phyloP scores from a whole-genome alignment of 2,888 invertebrate species.

The Hofmannophila pseudospretella region DNA sequence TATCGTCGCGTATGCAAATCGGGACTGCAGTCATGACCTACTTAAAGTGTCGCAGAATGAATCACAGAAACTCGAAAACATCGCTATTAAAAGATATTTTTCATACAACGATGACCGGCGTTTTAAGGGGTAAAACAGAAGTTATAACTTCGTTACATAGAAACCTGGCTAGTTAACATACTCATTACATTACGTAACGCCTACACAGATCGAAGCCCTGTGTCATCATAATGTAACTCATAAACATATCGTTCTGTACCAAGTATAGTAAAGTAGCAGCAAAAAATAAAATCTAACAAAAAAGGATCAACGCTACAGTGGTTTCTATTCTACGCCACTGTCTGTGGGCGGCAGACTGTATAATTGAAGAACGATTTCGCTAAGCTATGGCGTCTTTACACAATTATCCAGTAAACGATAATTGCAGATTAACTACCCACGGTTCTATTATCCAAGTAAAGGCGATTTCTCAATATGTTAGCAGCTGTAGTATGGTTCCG shows the following conservation, averaged over 20 bases:
- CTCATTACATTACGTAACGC: neutral
- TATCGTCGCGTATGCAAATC: slow-evolving; percentile 53
- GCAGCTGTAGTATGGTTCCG: slow-evolving; percentile 20
- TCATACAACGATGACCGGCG: neutral
- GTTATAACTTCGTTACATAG: too few species aligned
- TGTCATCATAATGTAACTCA: too few species aligned
- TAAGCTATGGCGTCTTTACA: slow-evolving; percentile 20
- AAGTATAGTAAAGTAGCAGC: neutral
- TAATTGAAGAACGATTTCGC: slow-evolving; percentile 29
- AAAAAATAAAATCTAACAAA: slow-evolving; percentile 1
- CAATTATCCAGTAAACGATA: slow-evolving; percentile 43
- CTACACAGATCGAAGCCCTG: neutral
- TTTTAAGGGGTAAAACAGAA: too few species aligned
- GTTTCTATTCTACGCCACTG: slow-evolving; percentile 14
- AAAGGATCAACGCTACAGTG: slow-evolving; percentile 10
- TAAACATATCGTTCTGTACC: neutral
- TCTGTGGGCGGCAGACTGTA: slow-evolving; percentile 36
- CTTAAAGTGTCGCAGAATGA: slow-evolving; percentile 45
- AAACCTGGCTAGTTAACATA: too few species aligned
- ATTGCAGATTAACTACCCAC: slow-evolving; percentile 34
- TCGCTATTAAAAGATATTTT: slow-evolving; percentile 8
- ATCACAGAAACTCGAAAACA: slow-evolving; percentile 28
- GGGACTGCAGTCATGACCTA: slow-evolving; percentile 56
- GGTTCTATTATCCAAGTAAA: slow-evolving; percentile 25
- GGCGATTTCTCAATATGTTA: slow-evolving; percentile 21